Evolutionary conservation across 2,888 invertebrate species (phyloP).

Genomic region (Leptura quadrifasciata): DNA sequence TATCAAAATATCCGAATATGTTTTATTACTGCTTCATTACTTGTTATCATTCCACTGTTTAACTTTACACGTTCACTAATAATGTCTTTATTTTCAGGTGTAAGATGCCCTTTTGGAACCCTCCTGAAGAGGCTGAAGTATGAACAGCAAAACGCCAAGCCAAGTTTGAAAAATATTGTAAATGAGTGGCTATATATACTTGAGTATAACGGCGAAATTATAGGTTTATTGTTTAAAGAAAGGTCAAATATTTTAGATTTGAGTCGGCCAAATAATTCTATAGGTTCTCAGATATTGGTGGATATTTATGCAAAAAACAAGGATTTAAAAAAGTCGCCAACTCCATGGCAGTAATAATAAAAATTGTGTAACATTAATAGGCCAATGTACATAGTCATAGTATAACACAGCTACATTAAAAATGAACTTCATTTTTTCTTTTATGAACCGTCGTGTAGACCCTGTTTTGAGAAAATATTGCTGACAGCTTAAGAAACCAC

Average conservation of each 20-base stretch:
- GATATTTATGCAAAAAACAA: conserved; percentile 32
- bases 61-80: too few relatives aligned
- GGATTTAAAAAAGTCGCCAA: conserved; percentile 28
- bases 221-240: neutral
- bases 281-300: neutral
- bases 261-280: neutral
- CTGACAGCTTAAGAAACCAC: conserved; percentile 66
- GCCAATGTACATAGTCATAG: conserved; percentile 41
- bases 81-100: too few relatives aligned
- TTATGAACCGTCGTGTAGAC: conserved; percentile 56
- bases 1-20: too few relatives aligned
- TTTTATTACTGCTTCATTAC: too few relatives aligned
- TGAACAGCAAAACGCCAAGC: too few relatives aligned
- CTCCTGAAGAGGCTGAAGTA: too few relatives aligned
- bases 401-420: conserved; percentile 31
- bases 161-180: neutral
- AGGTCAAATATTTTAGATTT: neutral
- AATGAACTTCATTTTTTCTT: conserved; percentile 40
- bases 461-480: conserved; percentile 67
- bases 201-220: neutral
- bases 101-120: too few relatives aligned
- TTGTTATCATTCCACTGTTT: too few relatives aligned
- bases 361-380: conserved; percentile 45
- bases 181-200: neutral
- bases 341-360: conserved; percentile 40